Base-by-base conservation (phyloP, 2,797 vertebrate genomes). In the Pyrocephalus nanus region DNA sequence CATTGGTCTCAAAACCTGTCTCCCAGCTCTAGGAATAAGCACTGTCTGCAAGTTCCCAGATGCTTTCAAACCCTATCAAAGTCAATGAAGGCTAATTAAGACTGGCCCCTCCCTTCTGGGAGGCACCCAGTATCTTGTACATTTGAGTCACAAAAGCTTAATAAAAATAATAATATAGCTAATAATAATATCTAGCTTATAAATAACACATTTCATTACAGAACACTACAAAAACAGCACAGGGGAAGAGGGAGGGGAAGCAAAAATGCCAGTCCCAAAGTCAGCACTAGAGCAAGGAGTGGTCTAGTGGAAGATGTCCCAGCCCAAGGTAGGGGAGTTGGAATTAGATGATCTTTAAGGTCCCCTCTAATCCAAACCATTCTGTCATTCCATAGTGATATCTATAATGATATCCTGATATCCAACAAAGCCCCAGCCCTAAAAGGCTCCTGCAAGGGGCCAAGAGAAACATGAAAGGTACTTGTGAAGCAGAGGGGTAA, bases 21-120 rank as follows among this genome's bases (percentile, higher is more conserved):
- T 83, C 51, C 15, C 53, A 74, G 53, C 40, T 84, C n/a, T 7
- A 80, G 57, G 50, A 64, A 20, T 62, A 48, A 69, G 36, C 27
- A 79, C 14, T 23, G 13, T 18, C 53, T 67, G 7, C 29, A 69
- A 72, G 15, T 65, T 73, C 23, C 69, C 61, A 65, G 34, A 25
- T 43, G 55, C 21, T 91, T 77, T 82, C 67, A 76, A 64, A 58
- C 11, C 14, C 15, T 55, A 17, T 12, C 18, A 55, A 72, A 75
- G 32, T 16, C 22, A 75, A 8, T 4, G 15, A 69, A 57, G 7
- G 45, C 3, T 78, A 57, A 75, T 87, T 55, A 53, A 61, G 32
- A 48, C 11, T 53, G 47, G 38, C 1, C 15, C 0, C 2, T 4
- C 3, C 7, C 10, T 74, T 20, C n/a, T 55, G 48, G 57, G 29